Conservation (phyloP, 30 jellyfish, hydroid and myxozoan species). For the Nemopilema nomurai region DNA sequence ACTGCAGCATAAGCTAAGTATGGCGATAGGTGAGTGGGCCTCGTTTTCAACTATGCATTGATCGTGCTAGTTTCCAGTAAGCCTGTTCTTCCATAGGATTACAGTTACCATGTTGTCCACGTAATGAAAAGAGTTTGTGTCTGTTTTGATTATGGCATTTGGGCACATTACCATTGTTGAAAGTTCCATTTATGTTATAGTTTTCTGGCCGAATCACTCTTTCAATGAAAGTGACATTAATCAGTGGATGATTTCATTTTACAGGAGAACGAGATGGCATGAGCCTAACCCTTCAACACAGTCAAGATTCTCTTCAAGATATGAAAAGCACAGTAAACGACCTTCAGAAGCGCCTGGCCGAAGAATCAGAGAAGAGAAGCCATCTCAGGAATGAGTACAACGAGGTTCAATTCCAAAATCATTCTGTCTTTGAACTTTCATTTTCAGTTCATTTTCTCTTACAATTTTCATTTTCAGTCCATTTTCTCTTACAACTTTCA, state of each 20-base stretch:
- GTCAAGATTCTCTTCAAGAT: constrained; percentile 52
- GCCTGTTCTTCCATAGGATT: too few relatives aligned
- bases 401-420: constrained; percentile 24
- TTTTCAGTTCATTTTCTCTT: not conserved
- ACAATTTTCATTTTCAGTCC: too few relatives aligned
- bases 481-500: too few relatives aligned
- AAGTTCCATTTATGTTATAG: too few relatives aligned
- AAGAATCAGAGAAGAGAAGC: constrained; percentile 41
- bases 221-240: not conserved
- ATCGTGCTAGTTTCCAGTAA: not conserved
- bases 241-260: not conserved
- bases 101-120: too few relatives aligned
- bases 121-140: too few relatives aligned
- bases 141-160: too few relatives aligned
- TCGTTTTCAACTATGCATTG: not conserved
- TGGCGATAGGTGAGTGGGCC: constrained; percentile 60
- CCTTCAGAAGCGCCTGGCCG: constrained; percentile 11
- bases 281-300: constrained; percentile 54
- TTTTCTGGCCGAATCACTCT: too few relatives aligned
- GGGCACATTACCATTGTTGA: too few relatives aligned
- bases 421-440: not conserved
- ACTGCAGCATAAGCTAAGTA: constrained; percentile 65
- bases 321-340: constrained; percentile 9
- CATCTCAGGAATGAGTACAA: constrained; percentile 22
- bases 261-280: constrained; percentile 85